These are phyloP conservation scores for Diplazon laetatorius DNA, from an alignment of 2,888 invertebrate species.

Conservation along the genomic window DNA sequence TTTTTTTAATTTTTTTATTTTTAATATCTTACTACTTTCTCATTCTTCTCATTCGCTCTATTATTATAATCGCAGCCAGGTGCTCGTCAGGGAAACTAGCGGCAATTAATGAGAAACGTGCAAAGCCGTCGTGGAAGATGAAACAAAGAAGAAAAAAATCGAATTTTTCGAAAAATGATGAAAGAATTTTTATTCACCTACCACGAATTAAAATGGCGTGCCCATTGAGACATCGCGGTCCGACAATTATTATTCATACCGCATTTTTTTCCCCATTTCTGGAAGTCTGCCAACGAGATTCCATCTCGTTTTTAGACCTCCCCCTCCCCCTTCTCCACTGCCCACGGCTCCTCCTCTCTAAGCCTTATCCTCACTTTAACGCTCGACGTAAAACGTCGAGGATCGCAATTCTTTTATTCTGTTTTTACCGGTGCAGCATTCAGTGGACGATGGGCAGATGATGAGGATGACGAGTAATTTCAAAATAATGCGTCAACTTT, in stretches of 20 bases:
- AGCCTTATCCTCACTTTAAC: neutral
- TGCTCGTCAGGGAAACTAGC: constrained; percentile 4
- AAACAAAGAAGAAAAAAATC: too few species aligned
- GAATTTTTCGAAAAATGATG: constrained; percentile 1
- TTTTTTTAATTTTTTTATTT: too few species aligned
- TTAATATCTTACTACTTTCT: too few species aligned
- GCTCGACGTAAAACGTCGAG: neutral
- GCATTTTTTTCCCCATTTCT: neutral
- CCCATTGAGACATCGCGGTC: constrained; percentile 13
- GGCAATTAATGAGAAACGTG: constrained; percentile 13
- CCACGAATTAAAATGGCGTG: constrained; percentile 8
- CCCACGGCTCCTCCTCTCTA: neutral
- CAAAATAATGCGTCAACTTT: neutral
- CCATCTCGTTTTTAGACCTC: neutral
- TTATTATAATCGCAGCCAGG: constrained; percentile 11
- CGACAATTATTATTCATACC: constrained; percentile 12
- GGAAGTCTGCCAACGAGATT: neutral
- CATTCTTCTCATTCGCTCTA: neutral
- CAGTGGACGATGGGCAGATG: neutral
- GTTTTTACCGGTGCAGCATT: neutral
- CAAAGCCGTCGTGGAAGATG: neutral
- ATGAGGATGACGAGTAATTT: neutral
- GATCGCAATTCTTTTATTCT: too few species aligned
- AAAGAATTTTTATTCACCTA: neutral
- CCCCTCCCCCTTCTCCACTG: too few species aligned